Evolutionary conservation across 2,113 vertebrate genomes (phyloP).

Genomic region (Danionella cerebrum): DNA sequence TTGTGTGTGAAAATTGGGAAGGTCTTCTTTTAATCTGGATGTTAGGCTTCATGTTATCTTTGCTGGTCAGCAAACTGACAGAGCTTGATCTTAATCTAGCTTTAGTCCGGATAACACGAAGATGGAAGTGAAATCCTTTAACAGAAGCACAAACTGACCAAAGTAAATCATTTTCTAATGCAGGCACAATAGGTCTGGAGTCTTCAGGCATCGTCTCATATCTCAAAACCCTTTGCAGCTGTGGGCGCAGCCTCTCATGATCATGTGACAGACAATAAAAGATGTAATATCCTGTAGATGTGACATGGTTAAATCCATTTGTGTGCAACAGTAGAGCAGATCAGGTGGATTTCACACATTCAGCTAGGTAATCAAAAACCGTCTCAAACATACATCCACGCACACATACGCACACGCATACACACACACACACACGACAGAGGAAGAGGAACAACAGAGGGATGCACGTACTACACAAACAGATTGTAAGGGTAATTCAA

Average conservation of each 20-base stretch:
- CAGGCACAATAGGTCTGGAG: neutral
- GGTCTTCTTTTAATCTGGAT: neutral
- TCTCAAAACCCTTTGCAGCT: neutral
- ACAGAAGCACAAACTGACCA: neutral
- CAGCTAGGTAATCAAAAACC: slow-evolving; percentile 48
- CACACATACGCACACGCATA: neutral
- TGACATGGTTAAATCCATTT: slow-evolving; percentile 26
- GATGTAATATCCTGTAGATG: slow-evolving; percentile 31
- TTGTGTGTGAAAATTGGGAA: neutral
- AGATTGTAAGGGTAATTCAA: slow-evolving; percentile 55
- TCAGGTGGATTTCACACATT: slow-evolving; percentile 35
- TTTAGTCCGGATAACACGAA: neutral
- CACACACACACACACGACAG: slow-evolving; percentile 3
- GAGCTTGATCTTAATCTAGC: neutral
- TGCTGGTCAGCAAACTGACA: neutral
- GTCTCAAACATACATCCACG: slow-evolving; percentile 8
- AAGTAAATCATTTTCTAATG: neutral
- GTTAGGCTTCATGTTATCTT: neutral
- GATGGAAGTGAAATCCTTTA: neutral
- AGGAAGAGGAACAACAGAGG: slow-evolving; percentile 15
- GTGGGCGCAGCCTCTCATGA: neutral
- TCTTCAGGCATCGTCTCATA: neutral
- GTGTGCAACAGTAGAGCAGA: slow-evolving; percentile 1
- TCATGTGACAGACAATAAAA: slow-evolving; percentile 21
- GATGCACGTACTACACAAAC: slow-evolving; percentile 19